Percentiles rank a stretch among this genome's conserved stretches.
phyloP scores from a whole-genome alignment of 2,113 vertebrate genomes.

The Chaetodon trifascialis region DNA sequence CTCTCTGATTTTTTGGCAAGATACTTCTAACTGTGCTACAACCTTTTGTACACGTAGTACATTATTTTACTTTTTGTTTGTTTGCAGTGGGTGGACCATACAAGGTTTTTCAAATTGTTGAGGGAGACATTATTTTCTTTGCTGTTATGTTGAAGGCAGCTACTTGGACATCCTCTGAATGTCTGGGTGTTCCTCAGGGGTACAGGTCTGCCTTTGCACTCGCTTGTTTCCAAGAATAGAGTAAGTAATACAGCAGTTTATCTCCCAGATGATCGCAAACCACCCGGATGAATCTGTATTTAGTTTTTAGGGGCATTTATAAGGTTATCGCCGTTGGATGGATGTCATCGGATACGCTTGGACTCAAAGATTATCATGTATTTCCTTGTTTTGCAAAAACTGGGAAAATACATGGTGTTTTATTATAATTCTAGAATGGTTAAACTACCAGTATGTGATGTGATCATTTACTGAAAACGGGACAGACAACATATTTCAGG shows the following conservation, averaged over 20 bases:
- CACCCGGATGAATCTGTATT: conserved; percentile 29
- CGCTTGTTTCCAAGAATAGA: conserved; percentile 67
- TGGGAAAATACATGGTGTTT: neutral
- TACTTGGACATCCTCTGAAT: conserved; percentile 86
- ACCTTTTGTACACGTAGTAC: conserved; percentile 86
- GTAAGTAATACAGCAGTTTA: conserved; percentile 51
- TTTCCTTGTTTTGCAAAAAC: conserved; percentile 7
- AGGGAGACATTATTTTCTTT: conserved; percentile 87
- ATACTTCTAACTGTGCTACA: conserved; percentile 77
- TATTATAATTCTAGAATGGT: neutral
- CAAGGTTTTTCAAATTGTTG: conserved; percentile 84
- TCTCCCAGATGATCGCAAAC: conserved; percentile 49
- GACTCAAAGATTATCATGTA: conserved; percentile 10
- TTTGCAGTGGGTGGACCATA: conserved; percentile 88
- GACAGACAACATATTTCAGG: too few species aligned
- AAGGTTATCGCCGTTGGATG: conserved; percentile 38
- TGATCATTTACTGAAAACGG: too few species aligned
- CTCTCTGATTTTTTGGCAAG: conserved; percentile 46
- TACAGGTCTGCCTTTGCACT: conserved; percentile 71
- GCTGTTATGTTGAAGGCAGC: conserved; percentile 86
- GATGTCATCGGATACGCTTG: conserved; percentile 33
- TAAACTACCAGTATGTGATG: neutral
- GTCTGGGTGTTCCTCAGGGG: conserved; percentile 87
- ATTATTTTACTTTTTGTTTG: conserved; percentile 83
- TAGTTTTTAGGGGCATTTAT: conserved; percentile 21